Base-by-base conservation (phyloP, 2,113 vertebrate genomes). In the Cyprinodon brontotheroides region DNA sequence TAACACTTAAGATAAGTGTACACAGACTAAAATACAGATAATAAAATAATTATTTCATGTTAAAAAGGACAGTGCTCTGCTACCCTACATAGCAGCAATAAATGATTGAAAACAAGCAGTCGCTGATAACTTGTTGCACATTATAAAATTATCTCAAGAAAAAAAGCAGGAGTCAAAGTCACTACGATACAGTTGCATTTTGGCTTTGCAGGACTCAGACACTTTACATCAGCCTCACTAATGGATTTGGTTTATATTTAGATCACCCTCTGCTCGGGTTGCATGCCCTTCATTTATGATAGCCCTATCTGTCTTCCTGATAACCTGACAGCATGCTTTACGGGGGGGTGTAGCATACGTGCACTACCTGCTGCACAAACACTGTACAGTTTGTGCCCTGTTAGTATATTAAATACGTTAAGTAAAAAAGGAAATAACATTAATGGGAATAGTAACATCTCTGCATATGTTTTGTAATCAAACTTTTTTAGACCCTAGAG, bases 201-300 rank as follows among this genome's bases (percentile, higher is more conserved):
- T 81, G 74, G 74, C 77, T 66, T 48, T 72, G 47, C 80, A 59
- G 48, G 39, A 39, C 59, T 72, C 69, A 74, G 68, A 79, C 76
- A 57, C 65, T 68, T 53, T 50, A 40, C 82, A 61, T 80, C 69
- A 76, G 15, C 75, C 74, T 73, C 68, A 15, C 59, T 72, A 85
- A 84, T n/a, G 65, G 76, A 77, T 53, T 11, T 57, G 66, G 60
- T 75, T 62, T 85, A 79, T 89, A 81, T 89, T 84, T 90, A 82
- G 86, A 78, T 66, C 66, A 53, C 22, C 20, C 37, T 39, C 22
- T 66, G 59, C 71, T 88, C 84, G 37, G 82, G 71, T 86, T 85
- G 63, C 81, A 39, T 65, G 77, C 62, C 78, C 72, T 84, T 76
- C 70, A 68, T 79, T 84, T 81, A 65, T 65, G 40, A 74, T 36